Evolutionary conservation across 1,140 invertebrate species (phyloP).

Genomic region (Cydia pomonella): DNA sequence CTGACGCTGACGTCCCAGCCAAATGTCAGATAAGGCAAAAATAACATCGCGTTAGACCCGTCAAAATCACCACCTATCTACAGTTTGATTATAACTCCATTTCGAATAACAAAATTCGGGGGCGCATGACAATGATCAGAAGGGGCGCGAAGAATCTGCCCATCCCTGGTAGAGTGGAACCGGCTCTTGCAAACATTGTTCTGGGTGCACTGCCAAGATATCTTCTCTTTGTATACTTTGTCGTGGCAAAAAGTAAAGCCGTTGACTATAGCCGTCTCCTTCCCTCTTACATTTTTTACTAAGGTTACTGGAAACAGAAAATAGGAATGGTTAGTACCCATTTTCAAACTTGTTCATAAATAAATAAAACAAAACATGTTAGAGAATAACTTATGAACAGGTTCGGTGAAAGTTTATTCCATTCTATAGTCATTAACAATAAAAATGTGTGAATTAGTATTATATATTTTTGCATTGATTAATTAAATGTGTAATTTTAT

Average conservation of each 20-base stretch:
- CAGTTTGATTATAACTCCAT: slow-evolving; percentile 36
- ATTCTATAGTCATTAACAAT: no score
- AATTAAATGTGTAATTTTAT: no score
- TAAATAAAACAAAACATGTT: no score
- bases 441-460: no score
- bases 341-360: no score
- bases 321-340: neutral
- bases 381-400: no score
- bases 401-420: no score
- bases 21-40: no score
- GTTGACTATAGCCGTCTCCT: slow-evolving; percentile 41
- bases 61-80: no score
- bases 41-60: no score
- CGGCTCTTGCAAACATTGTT: slow-evolving; percentile 35
- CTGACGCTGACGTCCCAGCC: neutral
- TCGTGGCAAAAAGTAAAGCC: neutral
- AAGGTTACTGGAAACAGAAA: neutral
- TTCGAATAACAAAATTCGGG: slow-evolving; percentile 35
- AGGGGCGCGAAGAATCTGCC: slow-evolving; percentile 17
- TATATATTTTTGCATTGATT: no score
- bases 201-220: slow-evolving; percentile 40
- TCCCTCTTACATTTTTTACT: slow-evolving; percentile 38
- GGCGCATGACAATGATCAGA: slow-evolving; percentile 37
- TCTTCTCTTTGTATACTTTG: neutral
- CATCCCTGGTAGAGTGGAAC: slow-evolving; percentile 32